Evolutionary conservation across 2,113 vertebrate genomes (phyloP).

Genomic region (Prietella phreatophila): DNA sequence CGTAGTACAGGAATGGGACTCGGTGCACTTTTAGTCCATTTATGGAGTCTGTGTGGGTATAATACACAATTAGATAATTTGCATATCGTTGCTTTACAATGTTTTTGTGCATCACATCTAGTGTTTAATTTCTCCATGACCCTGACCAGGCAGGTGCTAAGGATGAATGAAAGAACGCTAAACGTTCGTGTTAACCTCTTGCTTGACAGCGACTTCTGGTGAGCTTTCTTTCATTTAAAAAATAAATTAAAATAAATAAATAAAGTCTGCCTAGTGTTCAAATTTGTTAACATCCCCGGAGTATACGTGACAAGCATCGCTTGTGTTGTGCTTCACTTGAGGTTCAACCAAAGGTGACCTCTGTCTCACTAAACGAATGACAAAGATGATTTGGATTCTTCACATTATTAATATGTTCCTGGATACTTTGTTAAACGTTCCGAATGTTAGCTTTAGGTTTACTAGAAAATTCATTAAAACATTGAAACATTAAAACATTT

Average conservation of each 20-base stretch:
- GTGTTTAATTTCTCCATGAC: background rate
- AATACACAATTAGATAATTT: background rate
- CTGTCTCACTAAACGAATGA: slow-evolving; percentile 8
- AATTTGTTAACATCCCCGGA: background rate
- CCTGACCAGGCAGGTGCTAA: background rate
- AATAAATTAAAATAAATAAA: too few species aligned
- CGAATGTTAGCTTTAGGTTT: background rate
- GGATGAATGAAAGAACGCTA: background rate
- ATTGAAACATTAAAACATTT: background rate
- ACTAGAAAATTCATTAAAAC: background rate
- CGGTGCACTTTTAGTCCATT: background rate
- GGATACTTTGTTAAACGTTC: background rate
- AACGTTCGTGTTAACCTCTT: background rate
- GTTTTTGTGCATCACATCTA: background rate
- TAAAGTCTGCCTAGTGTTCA: background rate
- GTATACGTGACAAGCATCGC: background rate
- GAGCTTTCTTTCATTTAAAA: too few species aligned
- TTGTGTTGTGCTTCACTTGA: background rate
- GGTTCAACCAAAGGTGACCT: background rate
- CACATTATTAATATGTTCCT: background rate
- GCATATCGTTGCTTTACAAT: too few species aligned
- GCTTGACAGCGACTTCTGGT: too few species aligned
- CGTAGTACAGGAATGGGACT: background rate
- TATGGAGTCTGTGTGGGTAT: too few species aligned
- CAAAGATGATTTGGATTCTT: background rate